phyloP scores from a whole-genome alignment of 1,140 invertebrate species.

The Tetramorium alpestre region DNA sequence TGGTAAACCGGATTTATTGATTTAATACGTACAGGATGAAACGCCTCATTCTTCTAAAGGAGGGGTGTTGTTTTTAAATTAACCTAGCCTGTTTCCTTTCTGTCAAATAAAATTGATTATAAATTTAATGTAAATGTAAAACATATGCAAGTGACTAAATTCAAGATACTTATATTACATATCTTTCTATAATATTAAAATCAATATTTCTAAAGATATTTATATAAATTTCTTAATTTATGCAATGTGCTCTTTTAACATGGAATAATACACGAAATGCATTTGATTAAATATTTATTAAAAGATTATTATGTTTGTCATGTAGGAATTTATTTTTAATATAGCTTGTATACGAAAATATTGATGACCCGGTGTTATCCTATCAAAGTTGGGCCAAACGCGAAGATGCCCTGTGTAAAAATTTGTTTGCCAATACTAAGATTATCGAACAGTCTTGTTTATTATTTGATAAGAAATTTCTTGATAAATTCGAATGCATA shows the following conservation, averaged over 20 bases:
- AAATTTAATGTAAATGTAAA: neutral
- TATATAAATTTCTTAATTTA: neutral
- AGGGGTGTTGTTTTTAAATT: neutral
- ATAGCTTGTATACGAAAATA: neutral
- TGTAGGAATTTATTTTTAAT: neutral
- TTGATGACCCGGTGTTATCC: conserved; percentile 7
- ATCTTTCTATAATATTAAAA: neutral
- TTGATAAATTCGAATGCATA: neutral
- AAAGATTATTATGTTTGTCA: neutral
- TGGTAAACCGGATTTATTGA: conserved; percentile 23
- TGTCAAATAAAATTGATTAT: neutral
- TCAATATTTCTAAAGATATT: neutral
- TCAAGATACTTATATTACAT: neutral
- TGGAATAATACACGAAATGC: neutral
- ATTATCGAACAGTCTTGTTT: neutral
- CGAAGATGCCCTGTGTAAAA: neutral
- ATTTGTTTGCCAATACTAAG: neutral
- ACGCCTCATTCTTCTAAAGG: conserved; percentile 4
- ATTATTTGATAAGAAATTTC: neutral
- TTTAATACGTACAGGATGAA: conserved; percentile 38
- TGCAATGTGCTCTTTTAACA: neutral
- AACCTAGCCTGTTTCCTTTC: neutral
- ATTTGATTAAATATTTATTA: conserved; percentile 7
- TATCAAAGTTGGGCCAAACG: neutral
- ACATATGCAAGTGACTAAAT: conserved; percentile 15